Base-by-base conservation (phyloP, 2,113 vertebrate species). In the Alligator mississippiensis region DNA sequence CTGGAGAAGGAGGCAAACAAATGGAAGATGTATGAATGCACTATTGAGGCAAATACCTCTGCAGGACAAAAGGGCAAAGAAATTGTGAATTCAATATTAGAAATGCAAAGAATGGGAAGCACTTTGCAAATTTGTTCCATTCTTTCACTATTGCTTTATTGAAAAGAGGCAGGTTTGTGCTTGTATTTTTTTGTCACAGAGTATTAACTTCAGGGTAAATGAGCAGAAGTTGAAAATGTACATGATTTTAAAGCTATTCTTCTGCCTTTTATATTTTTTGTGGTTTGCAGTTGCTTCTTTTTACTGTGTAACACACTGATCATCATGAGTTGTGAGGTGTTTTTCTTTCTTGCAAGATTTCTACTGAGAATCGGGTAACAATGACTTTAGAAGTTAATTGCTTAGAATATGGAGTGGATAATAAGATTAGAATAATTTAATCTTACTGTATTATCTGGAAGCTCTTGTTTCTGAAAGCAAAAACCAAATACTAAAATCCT, bases 131-230 rank as follows among this genome's bases (percentile, higher is more conserved):
- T 11, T 70, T 70, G 15, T 58, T 2, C 12, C 1, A 14, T 57
- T 77, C 82, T 68, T 22, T 8, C 55, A 0, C 80, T 77, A 13
- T 70, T 91, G 30, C 30, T 89, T 15, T 84, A 63, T 96, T 62
- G 63, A 64, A 91, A 90, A 90, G 72, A 63, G 30, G 25, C 75
- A 62, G n/a, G 88, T 91, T 92, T 95, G 60, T 59, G 70, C 3
- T 63, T 93, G 12, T 60, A 18, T 77, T 16, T 27, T 27, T 80
- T 14, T 77, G 63, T 85, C 80, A 85, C 60, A 59, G 64, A 47
- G 80, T 92, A 62, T 94, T 94, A 90, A 93, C 96, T 93, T 90
- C 63, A 91, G 95, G 63, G 60, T 82, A 90, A 84, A 80, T 91
- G 66, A 91, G 83, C 84, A 83, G 74, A 89, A 74, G 74, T 80